Conservation (phyloP, 2,797 vertebrate species). For the Bufotes viridis region DNA sequence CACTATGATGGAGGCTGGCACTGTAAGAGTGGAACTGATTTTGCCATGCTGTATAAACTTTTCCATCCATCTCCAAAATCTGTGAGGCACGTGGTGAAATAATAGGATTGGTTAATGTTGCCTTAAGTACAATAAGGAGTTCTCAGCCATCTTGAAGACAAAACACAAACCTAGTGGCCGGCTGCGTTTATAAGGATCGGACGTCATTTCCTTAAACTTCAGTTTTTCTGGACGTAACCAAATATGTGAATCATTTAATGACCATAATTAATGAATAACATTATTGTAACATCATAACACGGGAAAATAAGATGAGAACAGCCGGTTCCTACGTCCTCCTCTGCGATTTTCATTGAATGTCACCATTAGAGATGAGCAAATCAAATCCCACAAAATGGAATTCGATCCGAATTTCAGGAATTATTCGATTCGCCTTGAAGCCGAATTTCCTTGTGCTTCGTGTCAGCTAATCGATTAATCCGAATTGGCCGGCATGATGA, state of each 20-base stretch:
- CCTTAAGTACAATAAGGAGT: background rate
- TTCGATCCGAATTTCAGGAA: too few species aligned
- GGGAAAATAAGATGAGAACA: background rate
- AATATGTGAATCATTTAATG: conserved; percentile 21
- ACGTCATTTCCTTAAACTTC: background rate
- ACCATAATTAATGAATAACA: conserved; percentile 12
- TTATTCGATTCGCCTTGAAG: too few species aligned
- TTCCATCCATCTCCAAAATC: background rate
- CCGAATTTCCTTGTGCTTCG: too few species aligned
- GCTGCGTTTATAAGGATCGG: background rate
- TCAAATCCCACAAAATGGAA: too few species aligned
- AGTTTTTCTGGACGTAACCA: background rate
- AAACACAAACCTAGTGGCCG: background rate
- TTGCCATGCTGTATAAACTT: background rate
- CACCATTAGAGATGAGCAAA: too few species aligned
- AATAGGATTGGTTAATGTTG: background rate
- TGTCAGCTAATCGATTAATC: too few species aligned
- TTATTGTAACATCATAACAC: background rate
- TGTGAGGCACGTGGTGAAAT: background rate
- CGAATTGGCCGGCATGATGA: too few species aligned
- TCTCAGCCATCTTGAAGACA: background rate
- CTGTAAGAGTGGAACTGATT: too few species aligned
- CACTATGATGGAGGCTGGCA: too few species aligned
- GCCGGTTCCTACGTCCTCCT: background rate
- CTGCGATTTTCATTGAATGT: background rate